Percentiles rank a stretch among this genome's conserved stretches.
These are phyloP conservation scores for Acleris sparsana DNA, from an alignment of 2,888 invertebrate species.

Conservation along the genomic window DNA sequence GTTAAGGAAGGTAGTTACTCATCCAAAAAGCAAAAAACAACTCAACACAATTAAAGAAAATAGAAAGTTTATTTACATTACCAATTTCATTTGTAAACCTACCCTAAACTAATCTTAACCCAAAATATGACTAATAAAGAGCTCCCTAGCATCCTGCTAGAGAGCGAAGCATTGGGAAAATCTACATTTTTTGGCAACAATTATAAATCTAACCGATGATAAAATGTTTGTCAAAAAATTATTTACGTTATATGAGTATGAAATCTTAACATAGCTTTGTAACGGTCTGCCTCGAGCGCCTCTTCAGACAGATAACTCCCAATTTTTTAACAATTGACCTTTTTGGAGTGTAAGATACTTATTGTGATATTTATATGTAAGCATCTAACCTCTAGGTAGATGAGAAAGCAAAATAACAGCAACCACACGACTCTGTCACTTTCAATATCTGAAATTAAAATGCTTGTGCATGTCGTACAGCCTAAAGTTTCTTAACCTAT, in stretches of 20 bases:
- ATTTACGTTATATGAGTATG: constrained; percentile 33
- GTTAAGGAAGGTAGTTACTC: neutral
- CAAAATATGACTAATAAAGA: constrained; percentile 67
- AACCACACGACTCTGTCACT: no score
- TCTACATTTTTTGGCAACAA: constrained; percentile 66
- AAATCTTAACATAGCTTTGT: constrained; percentile 35
- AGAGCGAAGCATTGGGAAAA: constrained; percentile 58
- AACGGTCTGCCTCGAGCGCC: constrained; percentile 56
- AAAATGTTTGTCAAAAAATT: constrained; percentile 47
- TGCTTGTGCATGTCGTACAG: neutral
- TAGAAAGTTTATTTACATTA: constrained; percentile 68
- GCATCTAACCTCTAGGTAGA: no score
- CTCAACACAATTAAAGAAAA: constrained; percentile 40
- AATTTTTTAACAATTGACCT: constrained; percentile 6
- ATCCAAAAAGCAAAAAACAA: constrained; percentile 34
- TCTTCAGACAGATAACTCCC: constrained; percentile 66
- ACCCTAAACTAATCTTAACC: constrained; percentile 55
- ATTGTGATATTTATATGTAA: no score
- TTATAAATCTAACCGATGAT: constrained; percentile 43
- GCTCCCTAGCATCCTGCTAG: constrained; percentile 59
- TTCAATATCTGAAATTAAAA: no score
- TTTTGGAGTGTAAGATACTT: neutral
- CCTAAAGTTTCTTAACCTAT: neutral
- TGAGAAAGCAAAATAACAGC: no score
- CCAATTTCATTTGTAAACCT: constrained; percentile 53